Conservation (phyloP, 2,888 invertebrate genomes). For the Masnerella sp. region DNA sequence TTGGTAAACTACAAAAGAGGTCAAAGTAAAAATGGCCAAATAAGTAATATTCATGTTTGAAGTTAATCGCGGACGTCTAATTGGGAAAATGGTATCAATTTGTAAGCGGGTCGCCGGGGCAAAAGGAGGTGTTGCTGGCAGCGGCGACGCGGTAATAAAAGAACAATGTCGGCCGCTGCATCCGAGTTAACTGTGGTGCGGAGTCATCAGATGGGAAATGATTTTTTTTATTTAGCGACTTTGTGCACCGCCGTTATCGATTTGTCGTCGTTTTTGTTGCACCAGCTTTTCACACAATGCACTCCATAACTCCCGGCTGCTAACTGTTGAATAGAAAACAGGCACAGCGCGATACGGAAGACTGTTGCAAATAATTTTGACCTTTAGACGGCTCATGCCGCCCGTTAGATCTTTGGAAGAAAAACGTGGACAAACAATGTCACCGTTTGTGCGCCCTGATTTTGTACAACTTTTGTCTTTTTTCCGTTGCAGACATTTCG, state of each 20-base stretch:
- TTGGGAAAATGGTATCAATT: no score
- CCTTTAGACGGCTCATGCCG: conserved; percentile 34
- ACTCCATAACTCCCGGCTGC: conserved; percentile 44
- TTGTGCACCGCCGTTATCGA: conserved; percentile 43
- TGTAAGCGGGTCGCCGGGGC: no score
- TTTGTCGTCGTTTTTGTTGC: conserved; percentile 52
- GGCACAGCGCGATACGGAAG: conserved; percentile 36
- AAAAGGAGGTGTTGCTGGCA: no score
- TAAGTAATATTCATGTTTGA: no score
- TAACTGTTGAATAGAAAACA: conserved; percentile 48
- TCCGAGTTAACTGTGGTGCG: conserved; percentile 29
- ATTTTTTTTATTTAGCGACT: conserved; percentile 48
- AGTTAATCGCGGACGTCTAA: no score
- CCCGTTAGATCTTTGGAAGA: background rate
- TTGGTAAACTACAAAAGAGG: no score
- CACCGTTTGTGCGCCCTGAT: conserved; percentile 1
- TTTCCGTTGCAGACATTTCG: conserved; percentile 88
- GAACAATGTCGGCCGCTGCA: no score
- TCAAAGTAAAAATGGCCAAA: no score
- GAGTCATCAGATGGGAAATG: conserved; percentile 41
- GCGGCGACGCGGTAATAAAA: background rate
- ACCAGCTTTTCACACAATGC: conserved; percentile 44
- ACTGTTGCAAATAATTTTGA: conserved; percentile 40
- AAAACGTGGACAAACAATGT: conserved; percentile 37
- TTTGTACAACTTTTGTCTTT: conserved; percentile 9